Conservation (phyloP, 2,797 vertebrate genomes). For the Muscicapa striata region DNA sequence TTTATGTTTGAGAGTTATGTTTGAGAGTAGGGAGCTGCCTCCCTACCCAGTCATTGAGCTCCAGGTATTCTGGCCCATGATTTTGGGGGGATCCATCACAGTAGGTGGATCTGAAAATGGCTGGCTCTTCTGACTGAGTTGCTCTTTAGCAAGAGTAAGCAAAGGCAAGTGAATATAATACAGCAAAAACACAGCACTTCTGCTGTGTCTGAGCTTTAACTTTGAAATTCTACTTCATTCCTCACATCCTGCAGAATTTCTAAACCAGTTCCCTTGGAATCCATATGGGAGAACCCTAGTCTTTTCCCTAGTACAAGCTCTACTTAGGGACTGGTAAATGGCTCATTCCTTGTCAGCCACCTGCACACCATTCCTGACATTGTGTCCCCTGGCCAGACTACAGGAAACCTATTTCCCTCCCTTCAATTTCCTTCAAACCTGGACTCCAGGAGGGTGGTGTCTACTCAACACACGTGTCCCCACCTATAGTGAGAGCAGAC, state of each 20-base stretch:
- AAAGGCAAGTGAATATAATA: neutral
- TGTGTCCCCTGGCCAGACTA: neutral
- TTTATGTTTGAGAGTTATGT: neutral
- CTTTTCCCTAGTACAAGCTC: neutral
- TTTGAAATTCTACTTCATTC: neutral
- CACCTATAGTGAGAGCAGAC: neutral
- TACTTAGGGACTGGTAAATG: neutral
- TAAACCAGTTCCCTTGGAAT: neutral
- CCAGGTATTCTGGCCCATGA: neutral
- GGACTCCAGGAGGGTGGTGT: neutral
- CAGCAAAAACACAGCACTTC: neutral
- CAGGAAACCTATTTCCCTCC: neutral
- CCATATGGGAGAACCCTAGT: neutral
- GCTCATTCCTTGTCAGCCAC: neutral
- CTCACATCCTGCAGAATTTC: neutral
- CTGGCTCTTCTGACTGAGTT: neutral
- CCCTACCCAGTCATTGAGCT: fast-evolving
- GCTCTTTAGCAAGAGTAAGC: neutral
- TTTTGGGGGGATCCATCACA: neutral
- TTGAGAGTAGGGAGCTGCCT: neutral
- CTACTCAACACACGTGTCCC: neutral
- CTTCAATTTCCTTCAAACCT: neutral
- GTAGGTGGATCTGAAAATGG: neutral
- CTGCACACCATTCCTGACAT: neutral
- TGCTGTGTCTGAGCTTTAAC: neutral